phyloP scores from a whole-genome alignment of 23 tunicate genomes.

The Ascidia mentula region DNA sequence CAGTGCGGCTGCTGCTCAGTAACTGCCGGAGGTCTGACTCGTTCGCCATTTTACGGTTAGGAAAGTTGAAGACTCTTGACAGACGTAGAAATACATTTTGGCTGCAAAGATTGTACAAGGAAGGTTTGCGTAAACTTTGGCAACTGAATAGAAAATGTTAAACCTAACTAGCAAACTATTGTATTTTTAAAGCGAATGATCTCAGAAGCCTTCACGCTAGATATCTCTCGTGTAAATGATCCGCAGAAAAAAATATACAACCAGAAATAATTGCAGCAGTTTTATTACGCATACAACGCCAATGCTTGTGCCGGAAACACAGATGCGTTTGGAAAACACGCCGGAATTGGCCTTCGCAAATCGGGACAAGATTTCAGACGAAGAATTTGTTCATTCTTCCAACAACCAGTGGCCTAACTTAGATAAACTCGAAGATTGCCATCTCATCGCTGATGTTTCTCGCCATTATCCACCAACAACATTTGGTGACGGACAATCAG shows the following conservation, averaged over 20 bases:
- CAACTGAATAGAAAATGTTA: too few species aligned
- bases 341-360: not conserved
- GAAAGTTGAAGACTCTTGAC: too few species aligned
- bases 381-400: not conserved
- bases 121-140: too few species aligned
- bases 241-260: not conserved
- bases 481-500: too few species aligned
- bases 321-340: not conserved
- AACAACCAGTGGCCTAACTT: not conserved
- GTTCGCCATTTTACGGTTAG: not conserved
- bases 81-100: too few species aligned
- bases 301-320: constrained; percentile 11
- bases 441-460: not conserved
- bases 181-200: too few species aligned
- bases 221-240: too few species aligned
- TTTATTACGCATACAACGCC: too few species aligned
- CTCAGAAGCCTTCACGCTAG: too few species aligned
- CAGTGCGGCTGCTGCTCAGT: not conserved
- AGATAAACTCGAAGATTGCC: not conserved
- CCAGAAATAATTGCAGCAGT: too few species aligned
- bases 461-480: not conserved
- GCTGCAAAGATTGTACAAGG: too few species aligned
- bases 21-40: not conserved
- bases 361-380: not conserved
- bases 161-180: too few species aligned